Conservation (phyloP, 2,888 invertebrate species). For the Cynaeus angustus region DNA sequence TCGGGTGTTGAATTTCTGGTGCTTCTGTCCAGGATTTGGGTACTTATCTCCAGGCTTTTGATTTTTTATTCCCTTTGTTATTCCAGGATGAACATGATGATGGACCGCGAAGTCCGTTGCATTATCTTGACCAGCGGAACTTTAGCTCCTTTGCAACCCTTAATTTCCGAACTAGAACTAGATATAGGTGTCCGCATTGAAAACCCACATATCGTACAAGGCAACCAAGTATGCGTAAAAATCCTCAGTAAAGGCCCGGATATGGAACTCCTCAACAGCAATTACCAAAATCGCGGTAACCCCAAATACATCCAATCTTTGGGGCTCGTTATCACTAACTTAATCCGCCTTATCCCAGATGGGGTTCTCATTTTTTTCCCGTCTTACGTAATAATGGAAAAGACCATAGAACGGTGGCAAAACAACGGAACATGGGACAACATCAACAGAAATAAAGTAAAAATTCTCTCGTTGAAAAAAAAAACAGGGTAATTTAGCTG, state of each 20-base stretch:
- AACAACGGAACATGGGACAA: slow-evolving; percentile 83
- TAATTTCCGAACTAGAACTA: slow-evolving; percentile 91
- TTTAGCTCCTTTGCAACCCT: slow-evolving; percentile 90
- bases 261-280: slow-evolving; percentile 79
- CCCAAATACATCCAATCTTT: slow-evolving; percentile 87
- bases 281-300: slow-evolving; percentile 85
- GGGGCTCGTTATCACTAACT: slow-evolving; percentile 88
- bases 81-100: slow-evolving; percentile 87
- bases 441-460: slow-evolving; percentile 75
- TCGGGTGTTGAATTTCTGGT: slow-evolving; percentile 94
- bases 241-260: slow-evolving; percentile 86
- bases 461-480: too few species aligned
- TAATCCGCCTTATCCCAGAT: slow-evolving; percentile 89
- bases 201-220: slow-evolving; percentile 94
- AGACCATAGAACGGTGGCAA: slow-evolving; percentile 90
- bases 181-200: slow-evolving; percentile 88
- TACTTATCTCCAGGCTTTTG: slow-evolving; percentile 69
- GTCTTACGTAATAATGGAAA: slow-evolving; percentile 93
- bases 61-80: background rate
- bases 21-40: slow-evolving; percentile 97
- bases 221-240: slow-evolving; percentile 90
- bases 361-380: slow-evolving; percentile 97
- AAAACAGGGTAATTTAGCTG: slow-evolving; percentile 1
- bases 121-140: slow-evolving; percentile 98
- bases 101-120: slow-evolving; percentile 86